Percentiles rank a stretch among this genome's conserved stretches.
phyloP scores from a whole-genome alignment of 2,797 vertebrate species.

The Sebastes minor region DNA sequence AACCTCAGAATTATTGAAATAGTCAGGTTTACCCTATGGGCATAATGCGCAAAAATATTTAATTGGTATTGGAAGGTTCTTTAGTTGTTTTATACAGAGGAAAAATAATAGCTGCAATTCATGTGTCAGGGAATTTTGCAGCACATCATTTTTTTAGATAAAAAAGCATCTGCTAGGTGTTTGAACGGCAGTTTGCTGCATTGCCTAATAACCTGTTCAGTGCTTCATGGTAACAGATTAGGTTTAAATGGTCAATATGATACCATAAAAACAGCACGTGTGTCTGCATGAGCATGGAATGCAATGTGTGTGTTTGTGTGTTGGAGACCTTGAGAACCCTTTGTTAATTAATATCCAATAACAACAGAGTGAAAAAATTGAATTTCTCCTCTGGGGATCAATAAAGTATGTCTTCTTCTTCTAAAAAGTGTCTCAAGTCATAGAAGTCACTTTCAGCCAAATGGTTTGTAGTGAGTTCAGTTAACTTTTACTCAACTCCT shows the following conservation, averaged over 20 bases:
- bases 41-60: slow-evolving; percentile 30
- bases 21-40: slow-evolving; percentile 46
- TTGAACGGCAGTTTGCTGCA: background rate
- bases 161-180: background rate
- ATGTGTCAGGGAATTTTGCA: background rate
- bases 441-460: background rate
- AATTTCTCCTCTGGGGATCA: too few relatives aligned
- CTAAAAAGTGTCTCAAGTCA: background rate
- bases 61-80: slow-evolving; percentile 38
- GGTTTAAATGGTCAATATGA: background rate
- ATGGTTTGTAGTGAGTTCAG: background rate
- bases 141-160: background rate
- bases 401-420: too few relatives aligned
- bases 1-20: slow-evolving; percentile 61
- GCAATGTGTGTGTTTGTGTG: background rate
- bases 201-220: background rate
- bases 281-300: background rate
- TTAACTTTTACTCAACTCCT: background rate
- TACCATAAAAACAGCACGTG: background rate
- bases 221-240: background rate
- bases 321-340: background rate
- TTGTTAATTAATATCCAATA: background rate
- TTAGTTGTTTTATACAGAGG: slow-evolving; percentile 23
- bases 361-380: too few relatives aligned
- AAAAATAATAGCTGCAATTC: background rate